These are phyloP conservation scores for Terebella lapidaria DNA, from an alignment of 2,888 invertebrate species.

Conservation along the genomic window DNA sequence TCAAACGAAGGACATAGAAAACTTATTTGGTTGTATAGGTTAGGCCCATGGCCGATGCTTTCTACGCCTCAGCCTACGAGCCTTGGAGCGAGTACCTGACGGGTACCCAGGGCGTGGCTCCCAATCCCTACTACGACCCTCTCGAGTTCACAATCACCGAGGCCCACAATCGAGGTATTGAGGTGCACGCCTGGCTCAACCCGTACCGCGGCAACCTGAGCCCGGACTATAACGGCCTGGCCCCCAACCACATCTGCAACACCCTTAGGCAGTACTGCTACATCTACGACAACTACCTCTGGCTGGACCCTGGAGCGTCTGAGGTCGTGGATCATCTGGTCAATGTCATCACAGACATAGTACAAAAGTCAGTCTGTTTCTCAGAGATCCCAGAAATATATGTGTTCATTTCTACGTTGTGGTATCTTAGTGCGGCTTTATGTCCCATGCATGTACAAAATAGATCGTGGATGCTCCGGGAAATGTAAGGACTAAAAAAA, in stretches of 20 bases:
- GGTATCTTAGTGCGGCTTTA: no score
- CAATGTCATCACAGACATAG: slow-evolving; percentile 36
- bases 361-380: slow-evolving; percentile 32
- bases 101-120: slow-evolving; percentile 38
- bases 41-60: slow-evolving; percentile 39
- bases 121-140: slow-evolving; percentile 41
- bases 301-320: slow-evolving; percentile 45
- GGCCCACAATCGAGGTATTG: slow-evolving; percentile 36
- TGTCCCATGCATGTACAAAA: no score
- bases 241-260: slow-evolving; percentile 35
- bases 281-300: slow-evolving; percentile 34
- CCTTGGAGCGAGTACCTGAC: slow-evolving; percentile 47
- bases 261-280: slow-evolving; percentile 35
- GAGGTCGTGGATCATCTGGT: slow-evolving; percentile 33
- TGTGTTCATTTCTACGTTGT: no score
- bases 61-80: slow-evolving; percentile 40
- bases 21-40: slow-evolving; percentile 6
- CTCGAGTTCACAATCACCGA: slow-evolving; percentile 32
- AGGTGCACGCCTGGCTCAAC: slow-evolving; percentile 45
- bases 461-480: no score
- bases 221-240: slow-evolving; percentile 31
- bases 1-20: no score
- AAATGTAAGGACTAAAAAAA: no score
- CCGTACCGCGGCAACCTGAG: slow-evolving; percentile 40
- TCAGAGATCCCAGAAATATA: no score